Evolutionary conservation across 2,888 invertebrate genomes (phyloP), one percentile per base, ranked within the genome.

Genomic region (Capitulum mitella): DNA sequence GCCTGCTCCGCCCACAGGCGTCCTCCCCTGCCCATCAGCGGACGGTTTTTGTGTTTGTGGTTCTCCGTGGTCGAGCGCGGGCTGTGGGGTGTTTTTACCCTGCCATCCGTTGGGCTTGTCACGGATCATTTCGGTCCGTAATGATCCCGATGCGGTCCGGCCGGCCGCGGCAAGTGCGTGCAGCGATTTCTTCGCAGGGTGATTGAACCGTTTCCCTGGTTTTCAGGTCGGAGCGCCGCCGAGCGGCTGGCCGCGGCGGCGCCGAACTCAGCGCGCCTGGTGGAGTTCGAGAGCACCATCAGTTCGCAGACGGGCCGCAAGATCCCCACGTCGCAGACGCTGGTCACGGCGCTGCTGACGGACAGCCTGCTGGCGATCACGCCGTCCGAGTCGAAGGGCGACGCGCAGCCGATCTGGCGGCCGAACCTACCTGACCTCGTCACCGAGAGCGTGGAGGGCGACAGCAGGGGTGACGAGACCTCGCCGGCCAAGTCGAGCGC

Each of bases 181-280:
- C 6, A 5, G 43, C 6, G 43, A 12, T 12, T 43, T 43, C 43
- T 43, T 8, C n/a, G 82, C 43, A 12, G 43, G 43, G 84, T 82
- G 61, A 85, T 84, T 80, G 84, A 84, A 22, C 83, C 85, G 12
- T 43, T 43, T 43, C 43, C 43, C 43, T 12, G 5, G 93, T 94
- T 80, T 94, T 94, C 84, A 88, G 93, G 76, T 94, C 94, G 84
- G 93, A 93, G 0, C 85, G 94, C n/a, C 87, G 94, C 3, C 89
- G 94, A 81, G 94, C 93, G 26, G 87, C 93, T 78, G 90, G 93
- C 82, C 90, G 92, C 81, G 83, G 81, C 78, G 83, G 82, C 82
- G 3, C 1, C 70, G 12, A 40, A 40, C 78, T 81, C 58, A 80
- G 80, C 61, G 79, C 80, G 43, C 80, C 81, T 22, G 80, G 81